Percentiles rank a stretch among this genome's conserved stretches.
phyloP scores from a whole-genome alignment of 1,140 invertebrate species.

The Sweltsa coloradensis region DNA sequence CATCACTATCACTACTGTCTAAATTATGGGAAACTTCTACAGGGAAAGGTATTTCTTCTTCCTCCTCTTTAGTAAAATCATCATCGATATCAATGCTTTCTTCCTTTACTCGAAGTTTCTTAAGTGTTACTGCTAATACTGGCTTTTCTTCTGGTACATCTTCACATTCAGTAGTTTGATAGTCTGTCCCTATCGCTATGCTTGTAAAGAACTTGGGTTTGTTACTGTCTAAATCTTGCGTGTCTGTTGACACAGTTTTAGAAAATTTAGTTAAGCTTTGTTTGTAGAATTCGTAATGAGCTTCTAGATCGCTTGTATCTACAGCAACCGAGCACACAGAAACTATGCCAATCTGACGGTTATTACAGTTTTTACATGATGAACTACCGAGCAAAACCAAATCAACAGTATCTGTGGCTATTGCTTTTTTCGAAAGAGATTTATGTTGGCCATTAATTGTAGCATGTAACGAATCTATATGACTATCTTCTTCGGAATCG shows the following conservation, averaged over 20 bases:
- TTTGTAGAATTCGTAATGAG: constrained; percentile 8
- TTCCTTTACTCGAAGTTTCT: not conserved
- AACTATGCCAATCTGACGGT: no score
- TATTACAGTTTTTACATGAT: no score
- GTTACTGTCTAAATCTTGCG: not conserved
- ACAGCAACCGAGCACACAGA: not conserved
- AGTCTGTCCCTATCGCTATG: not conserved
- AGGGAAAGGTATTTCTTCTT: not conserved
- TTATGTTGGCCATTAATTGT: no score
- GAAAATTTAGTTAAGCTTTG: not conserved
- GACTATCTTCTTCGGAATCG: no score
- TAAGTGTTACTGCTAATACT: not conserved
- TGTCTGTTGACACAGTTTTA: constrained; percentile 8
- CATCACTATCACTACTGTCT: no score
- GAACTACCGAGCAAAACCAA: no score
- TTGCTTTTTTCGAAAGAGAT: no score
- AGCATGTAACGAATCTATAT: no score
- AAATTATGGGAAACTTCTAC: not conserved
- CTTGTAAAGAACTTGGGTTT: not conserved
- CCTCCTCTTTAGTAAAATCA: not conserved
- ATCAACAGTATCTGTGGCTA: no score
- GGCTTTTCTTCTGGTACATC: not conserved
- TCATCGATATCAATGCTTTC: not conserved
- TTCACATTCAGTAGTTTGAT: not conserved
- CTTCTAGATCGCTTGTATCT: constrained; percentile 5